Conservation (phyloP, 2,113 vertebrate genomes). For the Platysternon megacephalum region DNA sequence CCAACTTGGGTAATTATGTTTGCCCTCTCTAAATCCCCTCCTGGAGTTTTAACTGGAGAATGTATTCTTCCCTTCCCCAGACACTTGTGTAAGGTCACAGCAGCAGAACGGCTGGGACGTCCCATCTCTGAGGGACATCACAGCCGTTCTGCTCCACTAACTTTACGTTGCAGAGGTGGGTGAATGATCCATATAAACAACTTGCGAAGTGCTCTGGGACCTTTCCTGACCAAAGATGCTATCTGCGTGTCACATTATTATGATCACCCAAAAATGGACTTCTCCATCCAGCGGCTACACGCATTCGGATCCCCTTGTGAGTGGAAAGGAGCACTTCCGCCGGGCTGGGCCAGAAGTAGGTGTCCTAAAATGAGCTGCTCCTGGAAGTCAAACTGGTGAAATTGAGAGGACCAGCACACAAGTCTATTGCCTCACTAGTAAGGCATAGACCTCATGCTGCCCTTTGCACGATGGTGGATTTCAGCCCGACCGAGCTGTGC, state of each 20-base stretch:
- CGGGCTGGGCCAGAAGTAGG: fast-evolving
- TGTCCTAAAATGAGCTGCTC: neutral
- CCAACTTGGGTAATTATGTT: neutral
- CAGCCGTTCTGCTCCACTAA: neutral
- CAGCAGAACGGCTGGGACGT: fast-evolving
- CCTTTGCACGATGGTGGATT: too few species aligned
- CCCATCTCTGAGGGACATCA: fast-evolving
- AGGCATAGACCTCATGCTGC: fast-evolving
- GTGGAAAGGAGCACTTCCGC: neutral
- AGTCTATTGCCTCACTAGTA: neutral
- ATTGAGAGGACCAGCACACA: neutral
- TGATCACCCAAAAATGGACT: neutral
- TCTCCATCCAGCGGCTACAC: fast-evolving
- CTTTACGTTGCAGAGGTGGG: neutral
- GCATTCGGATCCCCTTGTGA: neutral
- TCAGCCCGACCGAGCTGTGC: neutral
- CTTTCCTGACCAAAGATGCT: neutral
- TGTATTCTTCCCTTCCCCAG: neutral
- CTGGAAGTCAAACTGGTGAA: neutral
- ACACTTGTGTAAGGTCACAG: neutral
- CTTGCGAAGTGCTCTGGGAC: neutral
- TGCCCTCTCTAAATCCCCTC: neutral
- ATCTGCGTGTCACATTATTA: too few species aligned
- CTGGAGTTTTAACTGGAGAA: neutral
- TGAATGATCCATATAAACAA: neutral